Percentiles rank a stretch among this genome's conserved stretches.
phyloP scores from a whole-genome alignment of 1,140 invertebrate genomes.

The Delia radicum region DNA sequence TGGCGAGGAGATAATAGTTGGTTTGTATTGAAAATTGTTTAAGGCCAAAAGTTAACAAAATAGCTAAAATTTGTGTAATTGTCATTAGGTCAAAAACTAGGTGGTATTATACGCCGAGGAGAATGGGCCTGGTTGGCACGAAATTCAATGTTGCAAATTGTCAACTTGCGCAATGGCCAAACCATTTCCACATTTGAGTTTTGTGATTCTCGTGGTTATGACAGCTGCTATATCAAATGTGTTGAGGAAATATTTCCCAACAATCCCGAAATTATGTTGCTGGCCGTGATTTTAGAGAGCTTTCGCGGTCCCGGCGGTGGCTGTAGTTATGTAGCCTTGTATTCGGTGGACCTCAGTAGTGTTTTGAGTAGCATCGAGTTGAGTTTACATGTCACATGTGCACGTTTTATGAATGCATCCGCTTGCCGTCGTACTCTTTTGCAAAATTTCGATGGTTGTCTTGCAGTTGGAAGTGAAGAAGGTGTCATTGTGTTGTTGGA shows the following conservation, averaged over 20 bases:
- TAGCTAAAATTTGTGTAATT: not conserved
- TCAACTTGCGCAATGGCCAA: constrained; percentile 29
- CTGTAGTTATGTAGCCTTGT: constrained; percentile 32
- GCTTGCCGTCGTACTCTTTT: constrained; percentile 28
- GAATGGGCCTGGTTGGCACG: constrained; percentile 38
- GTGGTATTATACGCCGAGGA: constrained; percentile 39
- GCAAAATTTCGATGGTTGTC: constrained; percentile 39
- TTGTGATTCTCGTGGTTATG: constrained; percentile 25
- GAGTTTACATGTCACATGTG: constrained; percentile 6
- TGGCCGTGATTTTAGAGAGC: constrained; percentile 21
- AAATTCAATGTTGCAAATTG: constrained; percentile 31
- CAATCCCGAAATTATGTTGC: constrained; percentile 21
- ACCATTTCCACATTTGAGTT: constrained; percentile 33
- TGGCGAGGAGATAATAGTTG: not conserved
- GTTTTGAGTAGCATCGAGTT: constrained; percentile 38
- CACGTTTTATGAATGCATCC: constrained; percentile 31
- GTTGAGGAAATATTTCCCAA: constrained; percentile 27
- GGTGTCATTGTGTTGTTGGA: constrained; percentile 43
- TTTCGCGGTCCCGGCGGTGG: not conserved
- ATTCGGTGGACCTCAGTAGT: constrained; percentile 27
- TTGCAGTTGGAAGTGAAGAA: constrained; percentile 37
- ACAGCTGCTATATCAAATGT: constrained; percentile 24
- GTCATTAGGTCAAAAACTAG: constrained; percentile 27
- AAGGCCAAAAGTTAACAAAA: not conserved
- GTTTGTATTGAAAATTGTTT: not conserved